Evolutionary conservation across 2,888 invertebrate species (phyloP).

Genomic region (Melanargia galathea): DNA sequence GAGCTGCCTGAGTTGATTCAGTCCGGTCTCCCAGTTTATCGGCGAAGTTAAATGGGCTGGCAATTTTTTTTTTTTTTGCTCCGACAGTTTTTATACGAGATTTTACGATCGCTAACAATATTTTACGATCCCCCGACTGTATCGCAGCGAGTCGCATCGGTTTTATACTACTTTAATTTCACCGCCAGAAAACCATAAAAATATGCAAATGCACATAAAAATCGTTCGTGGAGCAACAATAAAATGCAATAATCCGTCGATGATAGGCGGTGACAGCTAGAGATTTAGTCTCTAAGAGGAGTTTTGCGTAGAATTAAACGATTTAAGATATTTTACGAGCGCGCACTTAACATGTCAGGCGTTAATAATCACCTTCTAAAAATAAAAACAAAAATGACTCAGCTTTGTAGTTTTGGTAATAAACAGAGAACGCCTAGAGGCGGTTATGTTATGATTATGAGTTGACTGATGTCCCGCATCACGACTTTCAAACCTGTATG

Average conservation of each 20-base stretch:
- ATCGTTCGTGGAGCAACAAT: slow-evolving; percentile 60
- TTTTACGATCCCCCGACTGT: slow-evolving; percentile 74
- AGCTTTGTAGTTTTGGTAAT: neutral
- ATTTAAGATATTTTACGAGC: slow-evolving; percentile 20
- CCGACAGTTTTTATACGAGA: slow-evolving; percentile 70
- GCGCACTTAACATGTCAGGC: slow-evolving; percentile 5
- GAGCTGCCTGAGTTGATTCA: slow-evolving; percentile 20
- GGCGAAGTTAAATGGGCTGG: slow-evolving; percentile 54
- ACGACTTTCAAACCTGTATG: no score
- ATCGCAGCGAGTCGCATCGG: slow-evolving; percentile 72
- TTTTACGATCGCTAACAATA: slow-evolving; percentile 75
- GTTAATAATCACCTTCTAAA: slow-evolving; percentile 2
- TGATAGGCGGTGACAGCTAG: slow-evolving; percentile 41
- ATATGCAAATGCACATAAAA: slow-evolving; percentile 79
- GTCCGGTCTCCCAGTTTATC: slow-evolving; percentile 29
- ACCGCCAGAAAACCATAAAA: slow-evolving; percentile 78
- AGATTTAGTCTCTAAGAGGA: neutral
- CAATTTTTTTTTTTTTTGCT: slow-evolving; percentile 69
- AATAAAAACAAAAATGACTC: neutral
- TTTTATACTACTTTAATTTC: slow-evolving; percentile 81
- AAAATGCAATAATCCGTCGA: slow-evolving; percentile 63
- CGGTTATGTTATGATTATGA: no score
- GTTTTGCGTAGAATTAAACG: slow-evolving; percentile 5
- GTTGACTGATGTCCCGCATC: no score
- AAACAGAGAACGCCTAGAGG: neutral